Evolutionary conservation across 2,888 invertebrate species (phyloP).

Genomic region (Cheiracanthium punctorium): DNA sequence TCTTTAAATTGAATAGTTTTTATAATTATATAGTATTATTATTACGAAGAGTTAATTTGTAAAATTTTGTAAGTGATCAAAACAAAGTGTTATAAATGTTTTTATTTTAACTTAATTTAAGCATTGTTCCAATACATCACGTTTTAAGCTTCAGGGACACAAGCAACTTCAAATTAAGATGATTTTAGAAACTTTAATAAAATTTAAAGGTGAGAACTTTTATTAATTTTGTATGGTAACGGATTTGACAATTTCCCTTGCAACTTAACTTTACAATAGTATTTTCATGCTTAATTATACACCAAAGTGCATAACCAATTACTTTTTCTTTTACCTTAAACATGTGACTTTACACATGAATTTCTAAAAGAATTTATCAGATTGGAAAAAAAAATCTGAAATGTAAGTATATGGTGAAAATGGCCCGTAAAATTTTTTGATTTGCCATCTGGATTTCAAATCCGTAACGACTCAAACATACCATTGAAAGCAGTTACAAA

Average conservation of each 20-base stretch:
- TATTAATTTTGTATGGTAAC: background rate
- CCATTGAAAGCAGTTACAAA: no score
- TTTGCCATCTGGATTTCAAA: no score
- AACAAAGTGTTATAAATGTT: background rate
- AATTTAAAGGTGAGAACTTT: background rate
- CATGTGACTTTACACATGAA: background rate
- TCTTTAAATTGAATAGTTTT: background rate
- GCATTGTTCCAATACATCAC: background rate
- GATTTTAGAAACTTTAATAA: background rate
- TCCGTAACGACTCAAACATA: no score
- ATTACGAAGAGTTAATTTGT: background rate
- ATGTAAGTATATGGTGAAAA: background rate
- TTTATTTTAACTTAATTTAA: background rate
- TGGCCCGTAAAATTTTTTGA: no score
- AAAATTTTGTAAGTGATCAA: background rate
- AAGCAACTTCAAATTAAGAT: background rate
- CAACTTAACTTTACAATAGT: background rate
- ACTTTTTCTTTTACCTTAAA: background rate
- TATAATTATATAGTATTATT: background rate
- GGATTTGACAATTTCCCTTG: background rate
- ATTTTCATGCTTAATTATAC: slow-evolving; percentile 1
- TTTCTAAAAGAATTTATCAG: background rate
- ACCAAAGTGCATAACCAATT: background rate
- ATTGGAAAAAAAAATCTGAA: background rate
- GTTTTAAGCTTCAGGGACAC: background rate